Conservation (phyloP, 2,888 invertebrate species). For the Eupeodes latifasciatus region DNA sequence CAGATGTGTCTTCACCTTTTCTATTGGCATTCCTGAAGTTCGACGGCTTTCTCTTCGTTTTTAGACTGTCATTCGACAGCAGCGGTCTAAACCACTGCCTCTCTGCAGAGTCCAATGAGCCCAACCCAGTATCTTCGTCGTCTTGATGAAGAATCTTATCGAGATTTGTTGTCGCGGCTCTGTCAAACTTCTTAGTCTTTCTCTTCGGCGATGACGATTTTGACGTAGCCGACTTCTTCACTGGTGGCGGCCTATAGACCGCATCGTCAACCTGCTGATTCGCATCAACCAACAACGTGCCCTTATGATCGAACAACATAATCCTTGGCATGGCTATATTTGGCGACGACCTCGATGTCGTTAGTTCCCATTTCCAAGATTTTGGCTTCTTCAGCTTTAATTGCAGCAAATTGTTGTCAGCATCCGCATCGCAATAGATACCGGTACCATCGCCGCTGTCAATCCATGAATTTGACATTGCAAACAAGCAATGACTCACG, state of each 20-base stretch:
- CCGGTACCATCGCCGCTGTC: constrained; percentile 72
- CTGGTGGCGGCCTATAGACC: constrained; percentile 25
- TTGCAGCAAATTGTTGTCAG: constrained; percentile 84
- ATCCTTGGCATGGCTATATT: constrained; percentile 86
- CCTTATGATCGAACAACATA: constrained; percentile 85
- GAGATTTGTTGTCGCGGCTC: constrained; percentile 33
- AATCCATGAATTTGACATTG: constrained; percentile 75
- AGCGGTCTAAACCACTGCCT: constrained; percentile 42
- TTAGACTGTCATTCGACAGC: constrained; percentile 9
- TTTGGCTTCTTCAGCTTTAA: constrained; percentile 86
- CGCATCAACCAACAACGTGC: constrained; percentile 84
- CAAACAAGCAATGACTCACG: constrained; percentile 21
- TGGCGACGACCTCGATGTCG: constrained; percentile 86
- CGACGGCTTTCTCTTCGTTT: not conserved
- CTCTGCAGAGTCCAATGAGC: constrained; percentile 62
- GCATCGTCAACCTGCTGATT: constrained; percentile 79
- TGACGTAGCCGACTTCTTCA: constrained; percentile 31
- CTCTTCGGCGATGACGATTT: constrained; percentile 38
- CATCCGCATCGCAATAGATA: constrained; percentile 77
- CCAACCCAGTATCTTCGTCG: constrained; percentile 63
- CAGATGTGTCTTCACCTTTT: constrained; percentile 25
- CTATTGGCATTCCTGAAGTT: constrained; percentile 14
- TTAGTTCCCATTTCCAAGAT: constrained; percentile 86
- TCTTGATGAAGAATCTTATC: constrained; percentile 45
- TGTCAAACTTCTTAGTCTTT: constrained; percentile 11